A percentile compares a stretch with the other conserved stretches of the same genome.
phyloP scores from a whole-genome alignment of 1,140 invertebrate species.

The Teleogryllus occipitalis region DNA sequence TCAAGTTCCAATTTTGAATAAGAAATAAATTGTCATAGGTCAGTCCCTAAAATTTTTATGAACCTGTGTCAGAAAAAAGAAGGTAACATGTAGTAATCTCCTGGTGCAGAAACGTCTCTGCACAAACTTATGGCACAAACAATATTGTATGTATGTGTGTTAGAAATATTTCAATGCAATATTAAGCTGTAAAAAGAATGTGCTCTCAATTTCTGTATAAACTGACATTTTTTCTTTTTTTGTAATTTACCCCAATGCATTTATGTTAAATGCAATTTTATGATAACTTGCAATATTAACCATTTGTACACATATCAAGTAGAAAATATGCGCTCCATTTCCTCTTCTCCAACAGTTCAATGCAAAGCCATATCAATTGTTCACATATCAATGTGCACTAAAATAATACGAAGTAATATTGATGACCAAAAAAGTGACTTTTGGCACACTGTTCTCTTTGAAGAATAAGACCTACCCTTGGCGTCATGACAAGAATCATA shows the following conservation, averaged over 20 bases:
- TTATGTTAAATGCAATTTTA: not conserved
- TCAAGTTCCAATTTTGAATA: no score
- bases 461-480: not conserved
- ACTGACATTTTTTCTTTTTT: not conserved
- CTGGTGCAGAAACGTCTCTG: not conserved
- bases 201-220: not conserved
- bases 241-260: not conserved
- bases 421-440: not conserved
- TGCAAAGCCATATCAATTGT: not conserved
- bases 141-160: not conserved
- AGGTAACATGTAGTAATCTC: not conserved
- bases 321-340: not conserved
- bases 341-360: not conserved
- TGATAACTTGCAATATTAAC: not conserved
- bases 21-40: no score
- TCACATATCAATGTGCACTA: not conserved
- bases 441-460: not conserved
- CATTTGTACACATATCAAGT: not conserved
- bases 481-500: not conserved
- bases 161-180: not conserved
- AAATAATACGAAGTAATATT: not conserved
- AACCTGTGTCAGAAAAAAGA: not conserved
- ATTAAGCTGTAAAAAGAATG: not conserved
- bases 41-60: not conserved
- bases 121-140: not conserved